phyloP scores from a whole-genome alignment of 2,797 vertebrate genomes.

The Pipistrellus pygmaeus region DNA sequence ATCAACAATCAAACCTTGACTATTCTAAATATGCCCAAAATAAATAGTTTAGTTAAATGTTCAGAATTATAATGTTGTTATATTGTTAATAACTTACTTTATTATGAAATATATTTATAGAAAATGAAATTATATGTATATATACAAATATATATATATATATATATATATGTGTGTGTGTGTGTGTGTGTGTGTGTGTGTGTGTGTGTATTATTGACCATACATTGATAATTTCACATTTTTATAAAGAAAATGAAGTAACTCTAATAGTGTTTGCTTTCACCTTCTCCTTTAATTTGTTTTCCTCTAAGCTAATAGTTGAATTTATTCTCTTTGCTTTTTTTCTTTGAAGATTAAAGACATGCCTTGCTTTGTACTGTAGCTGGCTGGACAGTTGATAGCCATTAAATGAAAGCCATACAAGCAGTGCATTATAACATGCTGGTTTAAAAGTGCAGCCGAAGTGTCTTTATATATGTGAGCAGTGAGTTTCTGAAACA shows the following conservation, averaged over 20 bases:
- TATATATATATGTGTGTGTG: no score
- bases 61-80: neutral
- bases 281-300: slow-evolving; percentile 71
- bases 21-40: neutral
- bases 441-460: slow-evolving; percentile 72
- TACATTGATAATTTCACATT: neutral
- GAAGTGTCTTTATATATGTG: slow-evolving; percentile 51
- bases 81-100: neutral
- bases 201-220: neutral
- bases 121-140: neutral
- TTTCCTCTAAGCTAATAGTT: slow-evolving; percentile 83
- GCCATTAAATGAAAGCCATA: slow-evolving; percentile 81
- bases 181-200: no score
- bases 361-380: slow-evolving; percentile 75
- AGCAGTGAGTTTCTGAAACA: slow-evolving; percentile 61
- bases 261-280: slow-evolving; percentile 63
- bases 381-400: slow-evolving; percentile 80
- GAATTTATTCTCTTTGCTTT: slow-evolving; percentile 83
- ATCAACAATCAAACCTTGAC: neutral
- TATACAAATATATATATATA: neutral
- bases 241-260: slow-evolving; percentile 56
- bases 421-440: slow-evolving; percentile 79
- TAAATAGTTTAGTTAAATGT: neutral
- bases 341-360: slow-evolving; percentile 86
- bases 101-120: neutral